Base-by-base conservation (phyloP, 1,140 invertebrate genomes). In the Dermatophagoides farinae region DNA sequence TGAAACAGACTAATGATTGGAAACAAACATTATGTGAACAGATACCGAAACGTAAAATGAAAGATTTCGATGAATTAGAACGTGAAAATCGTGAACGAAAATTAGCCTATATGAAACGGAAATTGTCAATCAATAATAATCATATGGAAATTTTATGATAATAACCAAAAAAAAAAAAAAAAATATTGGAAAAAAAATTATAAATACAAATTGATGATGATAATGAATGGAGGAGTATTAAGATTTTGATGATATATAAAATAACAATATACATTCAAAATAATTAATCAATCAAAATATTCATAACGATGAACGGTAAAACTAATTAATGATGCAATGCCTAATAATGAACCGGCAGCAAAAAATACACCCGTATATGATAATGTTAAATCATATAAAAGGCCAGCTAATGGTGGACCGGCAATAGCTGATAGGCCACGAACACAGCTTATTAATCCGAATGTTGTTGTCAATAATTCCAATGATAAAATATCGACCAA, bases 401-500 rank as follows among this genome's bases (percentile, higher is more conserved):
- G 40, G 11, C 57, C 80, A 61, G 79, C 79, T 41, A 81, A 66
- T 6, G 80, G 80, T 14, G 79, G 72, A 11, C 80, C 80, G 41
- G 93, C 74, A 41, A 96, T 85, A 5, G 88, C 84, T 0, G 91
- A 87, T 37, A 85, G 82, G 20, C 93, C 93, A 72, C 92, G 80
- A 75, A 95, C 93, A 63, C 97, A 75, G 65, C 95, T 90, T 50
- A 97, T 75, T 57, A 97, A 76, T 38, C 93, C 93, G 72, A 97
- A 98, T 31, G 31, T 31, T 31, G 31, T 31, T 31, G 31, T 96
- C 62, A 97, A 74, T 71, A 88, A 89, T 66, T 96, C 89, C 67
- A 97, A 75, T 16, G 92, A 92, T 38, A 98, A 76, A n/a, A 97
- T 75, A 69, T 97, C 92, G 64, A 95, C 91, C 51, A 98, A 76